Evolutionary conservation across 1,140 invertebrate genomes (phyloP), one percentile per base, ranked within the genome.

Genomic region (Leptinotarsa texana): DNA sequence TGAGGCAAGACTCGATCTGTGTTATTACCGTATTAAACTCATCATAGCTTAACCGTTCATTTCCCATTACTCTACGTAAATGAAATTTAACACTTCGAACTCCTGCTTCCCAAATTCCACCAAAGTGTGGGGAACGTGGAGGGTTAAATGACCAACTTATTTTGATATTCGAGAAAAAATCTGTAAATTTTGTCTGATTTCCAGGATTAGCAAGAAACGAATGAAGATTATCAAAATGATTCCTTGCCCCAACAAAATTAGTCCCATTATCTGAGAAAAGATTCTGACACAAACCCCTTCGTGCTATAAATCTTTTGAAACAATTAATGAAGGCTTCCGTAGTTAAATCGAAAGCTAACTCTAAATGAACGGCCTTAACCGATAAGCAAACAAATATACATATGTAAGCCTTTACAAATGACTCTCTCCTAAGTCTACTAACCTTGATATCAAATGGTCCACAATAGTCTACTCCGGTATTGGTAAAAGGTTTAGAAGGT

Each of bases 81-180:
- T 83, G 81, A 33, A 61, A 72, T 74, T 86, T 85, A 17, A 79
- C 68, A 63, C 72, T 75, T 65, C 80, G 81, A 3, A 85, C 81
- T n/a, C 47, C 77, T 33, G 77, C 73, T 68, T 85, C 83, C 79
- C 79, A 82, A 18, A 80, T 57, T 48, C 81, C 84, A 11, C 83
- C 83, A 47, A 81, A 78, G 75, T 84, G 80, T 15, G 84, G 83
- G 13, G 74, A 57, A 63, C 70, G 47, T 15, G 79, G 79, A n/a
- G 82, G 78, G 27, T 6, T 5, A 6, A 27, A 27, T 27, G 27
- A 27, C 27, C 27, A 27, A 27, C 27, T 6, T 15, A 79, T 78
- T 71, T 80, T 21, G 6, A 27, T 27, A 27, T 27, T 27, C 3
- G 72, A 42, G 27, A 77, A 33, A 24, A 67, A 69, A 11, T 73